Evolutionary conservation across 2,113 vertebrate species (phyloP).

Genomic region (Misgurnus mizolepis): DNA sequence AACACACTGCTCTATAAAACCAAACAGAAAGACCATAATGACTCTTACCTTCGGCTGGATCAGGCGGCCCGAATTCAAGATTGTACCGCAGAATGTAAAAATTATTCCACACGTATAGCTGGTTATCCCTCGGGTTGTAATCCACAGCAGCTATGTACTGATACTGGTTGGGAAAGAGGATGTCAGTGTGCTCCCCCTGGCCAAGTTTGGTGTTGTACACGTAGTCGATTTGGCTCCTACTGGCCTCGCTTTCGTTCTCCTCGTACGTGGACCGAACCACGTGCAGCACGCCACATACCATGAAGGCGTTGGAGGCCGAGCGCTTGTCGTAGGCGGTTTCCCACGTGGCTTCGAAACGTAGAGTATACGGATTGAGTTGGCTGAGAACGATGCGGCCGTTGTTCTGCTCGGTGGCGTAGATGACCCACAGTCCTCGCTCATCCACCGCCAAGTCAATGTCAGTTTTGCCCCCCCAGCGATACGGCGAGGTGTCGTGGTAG

Average conservation of each 20-base stretch:
- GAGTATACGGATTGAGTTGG: conserved; percentile 96
- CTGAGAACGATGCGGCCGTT: conserved; percentile 96
- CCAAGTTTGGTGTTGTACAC: conserved; percentile 91
- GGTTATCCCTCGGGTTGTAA: conserved; percentile 98
- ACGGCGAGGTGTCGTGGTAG: conserved; percentile 97
- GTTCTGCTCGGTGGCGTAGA: conserved; percentile 97
- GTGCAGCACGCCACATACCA: conserved; percentile 95
- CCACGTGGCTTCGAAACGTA: conserved; percentile 95
- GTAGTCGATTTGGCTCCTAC: conserved; percentile 92
- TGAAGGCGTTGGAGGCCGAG: conserved; percentile 96
- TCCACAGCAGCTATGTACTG: conserved; percentile 98
- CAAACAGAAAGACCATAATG: conserved; percentile 4
- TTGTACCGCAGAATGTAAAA: conserved; percentile 95
- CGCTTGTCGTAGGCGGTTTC: conserved; percentile 94
- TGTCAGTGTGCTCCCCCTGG: conserved; percentile 86
- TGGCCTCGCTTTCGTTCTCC: conserved; percentile 92
- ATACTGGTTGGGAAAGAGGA: conserved; percentile 96
- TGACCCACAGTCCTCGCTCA: conserved; percentile 95
- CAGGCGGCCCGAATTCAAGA: conserved; percentile 93
- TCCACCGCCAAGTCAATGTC: conserved; percentile 97
- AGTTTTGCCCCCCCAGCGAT: conserved; percentile 97
- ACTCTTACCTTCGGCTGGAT: conserved; percentile 91
- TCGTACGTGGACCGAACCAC: conserved; percentile 96
- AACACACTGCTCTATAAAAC: conserved; percentile 18
- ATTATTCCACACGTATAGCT: conserved; percentile 98